Percentiles rank a stretch among this genome's conserved stretches.
These are phyloP conservation scores for Isichthys henryi DNA, from an alignment of 2,113 vertebrate species.

Conservation along the genomic window DNA sequence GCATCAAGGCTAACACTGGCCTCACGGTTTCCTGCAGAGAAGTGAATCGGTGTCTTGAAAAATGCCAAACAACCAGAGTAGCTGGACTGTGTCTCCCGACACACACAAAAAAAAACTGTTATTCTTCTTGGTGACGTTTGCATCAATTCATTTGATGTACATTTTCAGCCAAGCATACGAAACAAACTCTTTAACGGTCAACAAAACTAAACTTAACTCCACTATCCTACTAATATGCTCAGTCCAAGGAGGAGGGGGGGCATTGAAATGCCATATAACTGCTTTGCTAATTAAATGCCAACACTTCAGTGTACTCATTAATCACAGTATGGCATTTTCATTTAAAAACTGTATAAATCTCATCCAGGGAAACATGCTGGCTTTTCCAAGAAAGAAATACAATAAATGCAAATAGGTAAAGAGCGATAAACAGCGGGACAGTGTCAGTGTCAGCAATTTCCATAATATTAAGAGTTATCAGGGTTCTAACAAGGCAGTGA, in stretches of 20 bases:
- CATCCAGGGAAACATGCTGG: not conserved
- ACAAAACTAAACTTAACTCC: not conserved
- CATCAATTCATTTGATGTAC: not conserved
- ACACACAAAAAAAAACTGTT: not conserved
- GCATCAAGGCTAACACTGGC: not conserved
- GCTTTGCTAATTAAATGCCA: conserved; percentile 14
- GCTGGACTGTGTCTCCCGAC: not conserved
- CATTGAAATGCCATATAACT: conserved; percentile 8
- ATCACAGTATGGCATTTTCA: conserved; percentile 9
- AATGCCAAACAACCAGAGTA: not conserved
- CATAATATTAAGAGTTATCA: not conserved
- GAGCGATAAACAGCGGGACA: not conserved
- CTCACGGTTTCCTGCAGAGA: not conserved
- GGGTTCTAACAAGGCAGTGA: not conserved
- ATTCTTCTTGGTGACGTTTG: not conserved
- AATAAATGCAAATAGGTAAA: not conserved
- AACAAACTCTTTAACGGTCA: not conserved
- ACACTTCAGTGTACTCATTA: not conserved
- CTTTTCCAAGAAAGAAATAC: not conserved
- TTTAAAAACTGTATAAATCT: conserved; percentile 4
- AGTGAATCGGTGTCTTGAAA: not conserved
- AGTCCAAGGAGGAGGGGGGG: not conserved
- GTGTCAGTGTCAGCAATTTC: not conserved
- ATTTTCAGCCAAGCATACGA: not conserved
- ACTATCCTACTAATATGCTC: not conserved